Base-by-base conservation (phyloP, 2,113 vertebrate species). In the Pelobates fuscus region DNA sequence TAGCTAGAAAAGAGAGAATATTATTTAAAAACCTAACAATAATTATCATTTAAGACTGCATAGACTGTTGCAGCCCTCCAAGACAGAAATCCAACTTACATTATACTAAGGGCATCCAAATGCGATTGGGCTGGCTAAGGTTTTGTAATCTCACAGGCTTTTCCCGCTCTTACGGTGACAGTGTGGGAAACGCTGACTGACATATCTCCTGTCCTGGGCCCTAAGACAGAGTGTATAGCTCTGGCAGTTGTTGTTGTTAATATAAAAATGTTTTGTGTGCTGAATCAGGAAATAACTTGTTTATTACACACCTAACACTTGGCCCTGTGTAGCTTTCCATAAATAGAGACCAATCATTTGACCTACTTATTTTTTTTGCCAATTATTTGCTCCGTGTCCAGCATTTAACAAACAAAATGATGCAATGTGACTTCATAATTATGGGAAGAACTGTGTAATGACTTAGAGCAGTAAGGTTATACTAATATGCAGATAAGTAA, bases 351-450 rank as follows among this genome's bases (percentile, higher is more conserved):
- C 58, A 14, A 8, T 32, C 59, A 26, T 21, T 32, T 20, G 52
- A 15, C 10, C 26, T 67, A 4, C 59, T 43, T 30, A 41, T 12
- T 67, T 17, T 67, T 46, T 57, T 58, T 75, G 18, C 62, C 17
- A 72, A 54, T 61, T 46, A 63, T 65, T 64, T 37, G 25, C 55
- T 30, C 32, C 23, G 21, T 44, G 12, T 11, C 49, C 25, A 37
- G 67, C 52, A 5, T 61, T 12, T 46, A 18, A 74, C 32, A 74
- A 74, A 74, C 71, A 75, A 46, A 32, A 32, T 67, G 54, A 66
- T 67, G 65, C 67, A 75, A 29, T 61, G 44, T 49, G 29, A 60
- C 18, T 52, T 58, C 30, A n/a, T n/a, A 23, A 44, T 49, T 4
- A n/a, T 23, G 32, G 30, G n/a, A 46, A 25, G 14, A 25, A 67